Evolutionary conservation across 2,888 invertebrate species (phyloP), one percentile per base, ranked within the genome.

Genomic region (Melangyna quadrimaculata): DNA sequence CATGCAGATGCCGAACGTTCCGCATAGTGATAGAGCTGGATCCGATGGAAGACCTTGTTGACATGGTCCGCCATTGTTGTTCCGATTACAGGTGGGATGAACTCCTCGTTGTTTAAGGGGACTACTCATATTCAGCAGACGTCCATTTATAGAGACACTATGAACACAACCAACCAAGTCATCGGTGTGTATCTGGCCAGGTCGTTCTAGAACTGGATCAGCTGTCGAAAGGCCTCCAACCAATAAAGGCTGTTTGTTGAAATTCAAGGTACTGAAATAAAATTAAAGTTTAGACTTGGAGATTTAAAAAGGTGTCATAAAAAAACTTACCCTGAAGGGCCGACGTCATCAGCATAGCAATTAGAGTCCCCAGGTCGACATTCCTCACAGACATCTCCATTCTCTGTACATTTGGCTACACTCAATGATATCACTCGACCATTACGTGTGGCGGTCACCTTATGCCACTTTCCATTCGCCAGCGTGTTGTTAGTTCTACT

Each of bases 121-220:
- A 88, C 94, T 95, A 79, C 96, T 96, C 69, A 98, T 93, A 90
- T 98, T 98, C 27, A 98, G 91, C 0, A 95, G 93, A 24, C 97
- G 94, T 4, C 98, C 98, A 89, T 98, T 98, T 71, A 98, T 94
- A 0, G 96, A 95, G 2, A 98, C 96, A 88, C 97, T 97, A 90
- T 98, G 97, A 88, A 98, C 95, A 90, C 99, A 99, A 6, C 99
- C 99, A 17, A 98, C 95, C 81, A 99, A 95, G 91, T 98, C 98
- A 90, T 98, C 98, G 0, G 98, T 96, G 89, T 96, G 96, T 45
- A 98, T 95, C 92, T 98, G 98, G 0, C 97, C 97, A 0, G 97
- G 97, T 55, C 98, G 94, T 91, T 98, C 97, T 29, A 98, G 92
- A 0, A 98, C 95, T 14, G 97, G 96, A 92, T 97, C 97, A 0